Conservation (phyloP, 2,888 invertebrate species). For the Brassicogethes aeneus region DNA sequence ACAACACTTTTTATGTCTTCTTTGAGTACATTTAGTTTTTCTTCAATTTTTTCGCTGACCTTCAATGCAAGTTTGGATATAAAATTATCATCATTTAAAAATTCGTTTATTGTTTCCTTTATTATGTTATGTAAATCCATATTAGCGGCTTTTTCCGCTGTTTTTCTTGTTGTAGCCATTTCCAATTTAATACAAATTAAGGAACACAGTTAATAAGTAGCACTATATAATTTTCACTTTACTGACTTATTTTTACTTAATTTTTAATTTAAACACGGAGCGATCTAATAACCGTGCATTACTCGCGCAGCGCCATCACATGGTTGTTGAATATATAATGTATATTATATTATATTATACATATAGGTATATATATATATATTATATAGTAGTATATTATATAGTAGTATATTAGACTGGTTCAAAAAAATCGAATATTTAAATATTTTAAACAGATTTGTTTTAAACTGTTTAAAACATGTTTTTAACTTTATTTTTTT, state of each 20-base stretch:
- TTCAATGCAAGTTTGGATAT: background rate
- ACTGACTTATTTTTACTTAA: background rate
- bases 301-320: slow-evolving; percentile 1
- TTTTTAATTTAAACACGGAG: slow-evolving; percentile 1
- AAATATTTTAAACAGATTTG: too few species aligned
- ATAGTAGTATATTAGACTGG: too few species aligned
- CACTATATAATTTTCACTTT: slow-evolving; percentile 1
- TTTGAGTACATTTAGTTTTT: background rate
- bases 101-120: background rate
- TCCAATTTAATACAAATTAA: background rate
- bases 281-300: background rate
- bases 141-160: background rate
- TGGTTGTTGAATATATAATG: too few species aligned
- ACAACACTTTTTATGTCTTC: background rate
- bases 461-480: too few species aligned
- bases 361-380: too few species aligned
- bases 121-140: background rate
- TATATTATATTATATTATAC: too few species aligned
- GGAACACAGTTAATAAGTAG: background rate
- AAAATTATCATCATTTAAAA: background rate
- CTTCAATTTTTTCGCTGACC: background rate
- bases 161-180: background rate
- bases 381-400: too few species aligned
- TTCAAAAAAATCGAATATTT: too few species aligned
- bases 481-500: too few species aligned